phyloP scores from a whole-genome alignment of 2,797 vertebrate genomes.

The Distichodus sexfasciatus region DNA sequence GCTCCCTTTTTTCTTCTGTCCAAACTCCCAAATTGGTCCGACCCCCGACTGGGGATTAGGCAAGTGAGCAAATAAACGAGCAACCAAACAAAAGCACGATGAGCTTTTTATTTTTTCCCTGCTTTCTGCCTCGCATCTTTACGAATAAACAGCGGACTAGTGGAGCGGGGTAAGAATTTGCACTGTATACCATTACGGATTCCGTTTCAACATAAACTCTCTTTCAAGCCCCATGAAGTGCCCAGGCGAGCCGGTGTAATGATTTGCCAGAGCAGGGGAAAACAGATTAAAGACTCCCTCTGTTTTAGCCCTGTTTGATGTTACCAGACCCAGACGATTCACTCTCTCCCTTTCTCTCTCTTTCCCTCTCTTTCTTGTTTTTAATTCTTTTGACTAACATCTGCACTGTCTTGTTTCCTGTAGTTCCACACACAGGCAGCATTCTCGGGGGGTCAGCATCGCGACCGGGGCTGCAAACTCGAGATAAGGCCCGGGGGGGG shows the following conservation, averaged over 20 bases:
- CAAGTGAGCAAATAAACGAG: neutral
- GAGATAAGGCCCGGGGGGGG: constrained; percentile 48
- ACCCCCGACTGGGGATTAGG: neutral
- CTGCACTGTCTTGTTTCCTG: too few species aligned
- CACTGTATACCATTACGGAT: constrained; percentile 40
- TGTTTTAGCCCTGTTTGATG: constrained; percentile 50
- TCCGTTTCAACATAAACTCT: constrained; percentile 49
- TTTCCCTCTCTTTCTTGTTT: too few species aligned
- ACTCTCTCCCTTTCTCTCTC: too few species aligned
- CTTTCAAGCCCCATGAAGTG: constrained; percentile 44
- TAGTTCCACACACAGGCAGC: too few species aligned
- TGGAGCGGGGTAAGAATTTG: constrained; percentile 6
- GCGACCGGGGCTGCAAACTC: too few species aligned
- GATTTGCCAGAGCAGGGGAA: constrained; percentile 41
- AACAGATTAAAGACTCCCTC: constrained; percentile 39
- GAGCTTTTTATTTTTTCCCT: neutral
- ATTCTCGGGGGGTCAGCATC: too few species aligned
- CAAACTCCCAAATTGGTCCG: neutral
- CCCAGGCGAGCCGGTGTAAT: constrained; percentile 28
- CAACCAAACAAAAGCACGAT: neutral
- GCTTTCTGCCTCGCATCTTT: constrained; percentile 8
- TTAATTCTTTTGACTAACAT: too few species aligned
- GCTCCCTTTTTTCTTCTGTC: neutral
- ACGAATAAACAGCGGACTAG: constrained; percentile 21
- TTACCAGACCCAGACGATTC: constrained; percentile 17